A percentile compares a stretch with the other conserved stretches of the same genome.
Evolutionary conservation across 2,113 vertebrate species (phyloP).

Genomic region (Myiopsitta monachus): DNA sequence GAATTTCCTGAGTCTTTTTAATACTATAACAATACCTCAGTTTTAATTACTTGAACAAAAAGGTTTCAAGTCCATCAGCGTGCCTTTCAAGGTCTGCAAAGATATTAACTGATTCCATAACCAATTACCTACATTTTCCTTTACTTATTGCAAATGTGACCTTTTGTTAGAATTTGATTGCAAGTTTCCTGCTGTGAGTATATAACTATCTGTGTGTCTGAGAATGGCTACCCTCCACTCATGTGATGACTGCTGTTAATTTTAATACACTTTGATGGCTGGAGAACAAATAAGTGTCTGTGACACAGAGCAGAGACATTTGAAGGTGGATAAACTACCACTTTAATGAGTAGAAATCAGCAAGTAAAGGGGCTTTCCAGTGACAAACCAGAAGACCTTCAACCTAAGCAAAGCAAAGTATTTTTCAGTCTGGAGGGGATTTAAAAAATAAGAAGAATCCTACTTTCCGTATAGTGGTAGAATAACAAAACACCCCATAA

Average conservation of each 20-base stretch:
- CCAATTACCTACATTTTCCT: constrained; percentile 91
- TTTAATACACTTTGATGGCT: constrained; percentile 87
- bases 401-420: constrained; percentile 37
- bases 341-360: constrained; percentile 87
- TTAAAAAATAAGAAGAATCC: not conserved
- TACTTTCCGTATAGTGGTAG: not conserved
- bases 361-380: constrained; percentile 70
- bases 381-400: constrained; percentile 67
- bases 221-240: constrained; percentile 69
- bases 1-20: constrained; percentile 33
- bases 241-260: constrained; percentile 84
- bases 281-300: constrained; percentile 87
- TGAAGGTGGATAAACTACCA: constrained; percentile 76
- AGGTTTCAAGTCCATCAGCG: constrained; percentile 83
- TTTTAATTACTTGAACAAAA: constrained; percentile 89
- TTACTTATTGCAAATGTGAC: constrained; percentile 98
- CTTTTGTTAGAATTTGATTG: constrained; percentile 92
- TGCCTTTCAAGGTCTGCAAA: constrained; percentile 76
- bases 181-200: constrained; percentile 81
- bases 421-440: not conserved
- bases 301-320: constrained; percentile 82
- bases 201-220: constrained; percentile 67
- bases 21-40: constrained; percentile 73
- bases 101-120: constrained; percentile 83
- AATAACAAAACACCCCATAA: not conserved